Evolutionary conservation across 2,888 invertebrate species (phyloP), one percentile per base, ranked within the genome.

Genomic region (Kryphioiulus occultus): DNA sequence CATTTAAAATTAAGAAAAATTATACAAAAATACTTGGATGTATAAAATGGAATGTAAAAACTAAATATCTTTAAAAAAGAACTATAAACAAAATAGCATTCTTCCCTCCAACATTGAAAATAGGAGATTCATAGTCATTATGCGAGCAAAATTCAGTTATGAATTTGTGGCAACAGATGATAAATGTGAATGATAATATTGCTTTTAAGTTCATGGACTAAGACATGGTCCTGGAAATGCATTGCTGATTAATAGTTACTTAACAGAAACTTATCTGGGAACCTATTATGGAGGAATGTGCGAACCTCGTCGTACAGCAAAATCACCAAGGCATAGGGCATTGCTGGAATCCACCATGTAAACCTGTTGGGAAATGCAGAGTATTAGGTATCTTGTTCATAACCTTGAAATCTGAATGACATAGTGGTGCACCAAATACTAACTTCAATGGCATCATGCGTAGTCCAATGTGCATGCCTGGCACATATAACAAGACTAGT

Each of bases 401-500:
- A 3, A 17, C 78, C 9, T 15, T 53, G n/a, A n/a, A n/a, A 19
- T n/a, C n/a, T 19, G n/a, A 17, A 32, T 17, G 17, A 78, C 2
- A 30, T 53, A 12, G 15, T 44, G 15, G 5, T 17, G 32, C 19
- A 85, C 68, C 4, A 35, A 86, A 19, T 68, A 82, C 85, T 83
- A 85, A 88, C 88, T 85, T 88, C 0, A 89, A 30, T 0, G 88
- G 88, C 59, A 85, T 78, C 30, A 88, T 39, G 42, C 89, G 88
- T 19, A 89, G 85, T 1, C 86, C 89, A 7, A 88, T 30, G 85
- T 87, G 85, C 86, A 89, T 87, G 3, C 88, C 89, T 22, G 89
- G 89, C 47, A 86, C 85, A 44, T 89, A 89, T n/a, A 89, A 85
- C 22, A 89, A 53, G 19, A 89, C 32, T 0, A 89, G 30, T 10